Percentiles rank a stretch among this genome's conserved stretches.
These are phyloP conservation scores for Orestias chungarensis DNA, from an alignment of 2,797 vertebrate genomes.

Conservation along the genomic window DNA sequence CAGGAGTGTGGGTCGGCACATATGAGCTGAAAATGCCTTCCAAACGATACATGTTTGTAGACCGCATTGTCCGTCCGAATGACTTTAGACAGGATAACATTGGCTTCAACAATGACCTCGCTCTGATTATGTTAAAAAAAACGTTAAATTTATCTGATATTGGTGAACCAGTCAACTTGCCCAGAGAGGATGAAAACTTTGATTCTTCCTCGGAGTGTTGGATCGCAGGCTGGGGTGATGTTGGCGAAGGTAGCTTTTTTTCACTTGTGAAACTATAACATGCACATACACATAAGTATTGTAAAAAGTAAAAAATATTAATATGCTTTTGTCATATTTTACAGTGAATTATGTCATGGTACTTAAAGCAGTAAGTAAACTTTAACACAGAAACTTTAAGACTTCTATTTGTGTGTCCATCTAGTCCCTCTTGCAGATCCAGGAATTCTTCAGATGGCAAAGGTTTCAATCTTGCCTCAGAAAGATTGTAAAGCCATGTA, in stretches of 20 bases:
- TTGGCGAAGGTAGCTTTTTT: not conserved
- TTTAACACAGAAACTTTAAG: not conserved
- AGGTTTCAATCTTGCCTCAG: constrained; percentile 25
- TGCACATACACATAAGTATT: not conserved
- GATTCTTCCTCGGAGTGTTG: constrained; percentile 32
- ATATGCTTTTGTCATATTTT: not conserved
- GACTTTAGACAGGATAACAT: fast-evolving
- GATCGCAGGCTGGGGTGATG: constrained; percentile 50
- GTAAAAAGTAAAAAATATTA: not conserved
- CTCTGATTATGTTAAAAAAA: constrained; percentile 24
- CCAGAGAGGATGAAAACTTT: fast-evolving
- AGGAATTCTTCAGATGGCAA: constrained; percentile 47
- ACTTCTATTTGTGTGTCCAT: not conserved
- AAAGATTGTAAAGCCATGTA: fast-evolving
- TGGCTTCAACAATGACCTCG: constrained; percentile 25
- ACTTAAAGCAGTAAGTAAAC: not conserved
- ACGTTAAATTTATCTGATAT: fast-evolving
- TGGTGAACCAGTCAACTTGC: fast-evolving
- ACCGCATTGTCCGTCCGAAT: fast-evolving
- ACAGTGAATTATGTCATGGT: not conserved
- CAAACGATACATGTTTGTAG: fast-evolving
- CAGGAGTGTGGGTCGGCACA: not conserved
- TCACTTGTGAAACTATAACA: not conserved
- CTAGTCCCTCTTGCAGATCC: constrained; percentile 21
- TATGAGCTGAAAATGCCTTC: fast-evolving